Evolutionary conservation across 2,888 invertebrate species (phyloP).

Genomic region (Endotricha flammealis): DNA sequence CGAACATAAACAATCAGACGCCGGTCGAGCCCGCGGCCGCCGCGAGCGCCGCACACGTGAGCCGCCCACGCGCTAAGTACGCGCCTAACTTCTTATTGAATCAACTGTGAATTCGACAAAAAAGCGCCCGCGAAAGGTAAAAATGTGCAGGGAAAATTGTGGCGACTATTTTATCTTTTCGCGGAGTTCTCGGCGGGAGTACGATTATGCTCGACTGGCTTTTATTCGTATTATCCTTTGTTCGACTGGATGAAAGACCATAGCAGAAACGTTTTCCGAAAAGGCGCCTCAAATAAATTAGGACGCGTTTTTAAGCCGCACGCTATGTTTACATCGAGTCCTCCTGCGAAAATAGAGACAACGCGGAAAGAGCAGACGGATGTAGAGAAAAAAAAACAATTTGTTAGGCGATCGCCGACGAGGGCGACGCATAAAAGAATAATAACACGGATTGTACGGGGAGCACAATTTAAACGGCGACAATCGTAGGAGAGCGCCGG

Average conservation of each 20-base stretch:
- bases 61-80: constrained; percentile 36
- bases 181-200: constrained; percentile 50
- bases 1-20: constrained; percentile 49
- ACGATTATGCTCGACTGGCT: constrained; percentile 65
- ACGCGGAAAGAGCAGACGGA: constrained; percentile 41
- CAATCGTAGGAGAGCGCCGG: constrained; percentile 51
- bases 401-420: constrained; percentile 34
- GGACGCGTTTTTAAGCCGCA: constrained; percentile 54
- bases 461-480: constrained; percentile 68
- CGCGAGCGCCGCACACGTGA: constrained; percentile 17
- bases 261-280: constrained; percentile 56
- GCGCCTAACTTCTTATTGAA: constrained; percentile 60
- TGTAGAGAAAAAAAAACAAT: constrained; percentile 44
- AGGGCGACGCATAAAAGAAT: constrained; percentile 48
- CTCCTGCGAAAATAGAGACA: constrained; percentile 54
- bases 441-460: constrained; percentile 58
- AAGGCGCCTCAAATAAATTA: constrained; percentile 63
- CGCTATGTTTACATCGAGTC: constrained; percentile 51
- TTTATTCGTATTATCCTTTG: constrained; percentile 68
- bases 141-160: constrained; percentile 56
- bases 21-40: constrained; percentile 14
- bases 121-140: constrained; percentile 49
- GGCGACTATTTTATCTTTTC: constrained; percentile 60
- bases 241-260: constrained; percentile 63
- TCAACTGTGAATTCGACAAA: constrained; percentile 53